Percentiles rank a stretch among this genome's conserved stretches.
Conservation (phyloP, 23 tunicate species). For the Oikopleura albicans region DNA sequence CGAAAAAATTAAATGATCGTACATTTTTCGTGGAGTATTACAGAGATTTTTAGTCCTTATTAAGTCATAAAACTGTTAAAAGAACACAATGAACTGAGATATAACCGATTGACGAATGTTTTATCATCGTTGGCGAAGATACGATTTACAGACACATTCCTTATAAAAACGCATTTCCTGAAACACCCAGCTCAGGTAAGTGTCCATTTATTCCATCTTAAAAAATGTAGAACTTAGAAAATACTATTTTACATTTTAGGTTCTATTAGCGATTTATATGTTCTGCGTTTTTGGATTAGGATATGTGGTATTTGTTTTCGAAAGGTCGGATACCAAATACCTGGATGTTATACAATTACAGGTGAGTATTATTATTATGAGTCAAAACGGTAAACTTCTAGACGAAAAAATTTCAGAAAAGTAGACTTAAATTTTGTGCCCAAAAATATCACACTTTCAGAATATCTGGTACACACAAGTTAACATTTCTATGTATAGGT, state of each 20-base stretch:
- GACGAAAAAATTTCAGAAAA: too few relatives aligned
- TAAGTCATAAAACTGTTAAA: conserved; percentile 6
- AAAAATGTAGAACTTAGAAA: too few relatives aligned
- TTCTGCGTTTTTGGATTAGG: conserved; percentile 14
- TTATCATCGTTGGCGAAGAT: background rate
- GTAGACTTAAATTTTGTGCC: too few relatives aligned
- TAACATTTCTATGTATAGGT: too few relatives aligned
- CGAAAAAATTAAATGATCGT: too few relatives aligned
- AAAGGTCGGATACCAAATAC: background rate
- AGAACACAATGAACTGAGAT: conserved; percentile 3
- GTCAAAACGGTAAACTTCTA: too few relatives aligned
- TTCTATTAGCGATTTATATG: background rate
- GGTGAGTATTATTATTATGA: too few relatives aligned
- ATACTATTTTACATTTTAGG: background rate
- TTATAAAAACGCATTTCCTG: conserved; percentile 6
- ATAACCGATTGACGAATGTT: background rate
- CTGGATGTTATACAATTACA: background rate
- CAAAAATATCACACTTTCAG: background rate
- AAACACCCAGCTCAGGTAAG: conserved; percentile 12
- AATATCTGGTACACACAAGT: too few relatives aligned
- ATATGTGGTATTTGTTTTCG: background rate
- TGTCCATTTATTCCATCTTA: too few relatives aligned
- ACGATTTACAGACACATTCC: background rate
- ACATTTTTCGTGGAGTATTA: too few relatives aligned
- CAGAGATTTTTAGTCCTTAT: too few relatives aligned